A percentile compares a stretch with the other conserved stretches of the same genome.
Evolutionary conservation across 1,140 invertebrate genomes (phyloP).

Genomic region (Papilio polytes): DNA sequence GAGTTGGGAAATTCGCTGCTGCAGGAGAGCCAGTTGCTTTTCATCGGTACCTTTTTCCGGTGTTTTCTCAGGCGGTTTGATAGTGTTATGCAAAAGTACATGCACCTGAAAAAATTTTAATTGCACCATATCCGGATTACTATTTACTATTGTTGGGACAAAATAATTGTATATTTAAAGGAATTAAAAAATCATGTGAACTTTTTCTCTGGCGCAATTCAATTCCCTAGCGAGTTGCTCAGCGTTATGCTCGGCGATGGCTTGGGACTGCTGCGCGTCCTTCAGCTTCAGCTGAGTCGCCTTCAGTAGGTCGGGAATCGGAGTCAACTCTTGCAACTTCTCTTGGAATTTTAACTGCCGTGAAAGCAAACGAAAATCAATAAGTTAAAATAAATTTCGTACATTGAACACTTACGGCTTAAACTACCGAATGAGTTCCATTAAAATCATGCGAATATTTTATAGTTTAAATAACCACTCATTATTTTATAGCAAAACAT

Average conservation of each 20-base stretch:
- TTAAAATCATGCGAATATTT: too few relatives aligned
- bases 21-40: slow-evolving; percentile 69
- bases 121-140: background rate
- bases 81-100: slow-evolving; percentile 62
- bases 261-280: slow-evolving; percentile 87
- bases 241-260: slow-evolving; percentile 86
- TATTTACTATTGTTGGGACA: background rate
- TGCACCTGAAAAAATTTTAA: slow-evolving; percentile 57
- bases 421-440: background rate
- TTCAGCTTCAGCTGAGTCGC: slow-evolving; percentile 89
- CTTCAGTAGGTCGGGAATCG: slow-evolving; percentile 89
- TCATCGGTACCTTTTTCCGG: slow-evolving; percentile 66
- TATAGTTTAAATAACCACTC: background rate
- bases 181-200: slow-evolving; percentile 45
- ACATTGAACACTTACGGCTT: background rate
- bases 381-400: background rate
- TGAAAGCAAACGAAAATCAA: background rate
- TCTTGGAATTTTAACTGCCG: slow-evolving; percentile 87
- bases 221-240: slow-evolving; percentile 86
- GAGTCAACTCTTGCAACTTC: slow-evolving; percentile 89
- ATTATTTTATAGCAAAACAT: background rate
- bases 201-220: slow-evolving; percentile 84
- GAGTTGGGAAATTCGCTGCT: slow-evolving; percentile 67
- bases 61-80: slow-evolving; percentile 66
- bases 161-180: slow-evolving; percentile 21